These are phyloP conservation scores for Montipora capricornis DNA, from an alignment of 64 coral and sea anemone species.

Conservation along the genomic window DNA sequence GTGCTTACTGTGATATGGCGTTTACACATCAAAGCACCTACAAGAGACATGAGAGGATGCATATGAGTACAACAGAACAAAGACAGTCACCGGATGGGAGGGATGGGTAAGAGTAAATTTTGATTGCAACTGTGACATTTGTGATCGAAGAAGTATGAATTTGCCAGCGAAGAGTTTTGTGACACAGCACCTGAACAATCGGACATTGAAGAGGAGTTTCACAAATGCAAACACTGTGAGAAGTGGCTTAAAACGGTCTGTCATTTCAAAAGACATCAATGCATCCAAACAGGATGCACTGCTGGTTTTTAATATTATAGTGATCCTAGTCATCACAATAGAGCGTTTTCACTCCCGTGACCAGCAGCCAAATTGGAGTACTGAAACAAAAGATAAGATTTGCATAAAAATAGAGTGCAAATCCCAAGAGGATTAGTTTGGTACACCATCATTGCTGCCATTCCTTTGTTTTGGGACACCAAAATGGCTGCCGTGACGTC, in stretches of 20 bases:
- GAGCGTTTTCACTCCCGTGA: too few species aligned
- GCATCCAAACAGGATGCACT: constrained; percentile 9
- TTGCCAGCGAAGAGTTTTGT: background rate
- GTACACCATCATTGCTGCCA: too few species aligned
- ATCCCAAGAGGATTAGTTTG: too few species aligned
- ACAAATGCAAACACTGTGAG: background rate
- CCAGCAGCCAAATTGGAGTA: too few species aligned
- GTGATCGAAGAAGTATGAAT: background rate
- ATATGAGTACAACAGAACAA: background rate
- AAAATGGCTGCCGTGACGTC: too few species aligned
- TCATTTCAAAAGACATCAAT: background rate
- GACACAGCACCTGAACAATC: background rate
- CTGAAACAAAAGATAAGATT: too few species aligned
- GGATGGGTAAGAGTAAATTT: too few species aligned
- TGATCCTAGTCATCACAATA: background rate
- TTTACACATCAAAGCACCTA: background rate
- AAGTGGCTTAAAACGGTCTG: background rate
- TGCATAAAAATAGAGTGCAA: too few species aligned
- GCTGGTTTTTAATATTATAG: constrained; percentile 7
- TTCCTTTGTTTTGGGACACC: too few species aligned
- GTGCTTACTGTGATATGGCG: constrained; percentile 13
- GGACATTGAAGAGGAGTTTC: background rate
- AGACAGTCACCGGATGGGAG: too few species aligned
- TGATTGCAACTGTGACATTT: too few species aligned
- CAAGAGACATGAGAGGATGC: background rate